Evolutionary conservation across 37 sponge, comb jelly and placozoan genomes (phyloP).

Genomic region (Geodia barretti): DNA sequence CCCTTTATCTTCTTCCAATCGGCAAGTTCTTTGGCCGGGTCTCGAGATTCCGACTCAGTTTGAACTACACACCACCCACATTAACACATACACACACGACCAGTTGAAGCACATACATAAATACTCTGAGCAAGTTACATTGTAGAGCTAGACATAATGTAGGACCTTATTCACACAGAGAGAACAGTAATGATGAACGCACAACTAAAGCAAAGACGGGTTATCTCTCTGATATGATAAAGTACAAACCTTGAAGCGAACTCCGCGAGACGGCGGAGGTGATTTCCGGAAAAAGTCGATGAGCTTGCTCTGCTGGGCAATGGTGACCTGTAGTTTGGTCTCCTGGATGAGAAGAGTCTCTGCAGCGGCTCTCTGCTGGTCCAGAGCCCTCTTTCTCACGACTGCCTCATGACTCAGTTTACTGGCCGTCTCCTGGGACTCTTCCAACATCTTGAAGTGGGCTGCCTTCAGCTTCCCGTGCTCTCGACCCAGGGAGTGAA

Average conservation of each 20-base stretch:
- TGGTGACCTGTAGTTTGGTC: conserved; percentile 60
- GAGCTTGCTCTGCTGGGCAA: conserved; percentile 72
- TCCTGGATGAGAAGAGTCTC: conserved; percentile 36
- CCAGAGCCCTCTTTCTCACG: conserved; percentile 25
- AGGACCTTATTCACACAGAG: no score
- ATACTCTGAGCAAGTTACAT: no score
- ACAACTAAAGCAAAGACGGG: no score
- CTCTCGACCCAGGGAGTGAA: conserved; percentile 42
- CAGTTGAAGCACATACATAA: neutral
- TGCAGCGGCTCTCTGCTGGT: conserved; percentile 22
- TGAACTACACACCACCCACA: conserved; percentile 37
- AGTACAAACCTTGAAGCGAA: neutral
- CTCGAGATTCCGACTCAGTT: conserved; percentile 31
- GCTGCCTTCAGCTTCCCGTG: conserved; percentile 62
- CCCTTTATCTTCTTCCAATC: conserved; percentile 74
- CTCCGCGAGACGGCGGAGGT: neutral
- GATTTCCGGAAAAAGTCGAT: conserved; percentile 51
- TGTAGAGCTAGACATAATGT: no score
- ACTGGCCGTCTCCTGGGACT: conserved; percentile 11
- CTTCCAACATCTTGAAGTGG: conserved; percentile 61
- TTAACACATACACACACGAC: neutral
- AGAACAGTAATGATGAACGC: neutral
- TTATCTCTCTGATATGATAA: no score
- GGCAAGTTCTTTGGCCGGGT: conserved; percentile 60
- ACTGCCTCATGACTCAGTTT: conserved; percentile 22